phyloP scores from a whole-genome alignment of 2,888 invertebrate species.

The Melinopterus prodromus region DNA sequence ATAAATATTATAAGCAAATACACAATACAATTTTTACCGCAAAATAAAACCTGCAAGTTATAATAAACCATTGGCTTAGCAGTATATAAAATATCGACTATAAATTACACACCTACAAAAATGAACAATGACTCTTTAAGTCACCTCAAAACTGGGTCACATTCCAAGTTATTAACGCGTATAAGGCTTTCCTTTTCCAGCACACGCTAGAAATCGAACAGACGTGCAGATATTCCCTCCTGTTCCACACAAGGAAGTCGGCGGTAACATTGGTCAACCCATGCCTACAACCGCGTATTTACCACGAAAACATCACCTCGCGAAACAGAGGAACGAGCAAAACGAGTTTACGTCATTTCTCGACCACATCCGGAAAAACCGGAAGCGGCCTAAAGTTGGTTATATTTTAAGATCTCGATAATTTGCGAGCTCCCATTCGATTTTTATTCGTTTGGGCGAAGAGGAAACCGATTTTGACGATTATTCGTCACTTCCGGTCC shows the following conservation, averaged over 20 bases:
- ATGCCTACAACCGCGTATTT: background rate
- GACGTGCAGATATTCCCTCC: background rate
- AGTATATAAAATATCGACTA: background rate
- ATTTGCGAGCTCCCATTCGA: too few species aligned
- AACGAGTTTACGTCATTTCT: too few species aligned
- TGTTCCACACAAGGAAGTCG: background rate
- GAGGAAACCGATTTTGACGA: too few species aligned
- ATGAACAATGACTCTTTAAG: background rate
- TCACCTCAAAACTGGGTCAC: background rate
- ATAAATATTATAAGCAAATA: too few species aligned
- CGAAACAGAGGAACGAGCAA: too few species aligned
- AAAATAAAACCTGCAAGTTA: background rate
- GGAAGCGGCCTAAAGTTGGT: too few species aligned
- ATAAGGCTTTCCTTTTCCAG: constrained; percentile 4
- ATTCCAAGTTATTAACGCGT: background rate
- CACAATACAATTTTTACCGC: background rate
- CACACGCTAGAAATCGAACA: background rate
- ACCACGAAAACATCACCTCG: background rate
- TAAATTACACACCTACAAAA: background rate
- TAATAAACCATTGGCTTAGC: background rate
- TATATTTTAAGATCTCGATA: too few species aligned
- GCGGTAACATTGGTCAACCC: background rate
- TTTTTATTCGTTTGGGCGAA: too few species aligned
- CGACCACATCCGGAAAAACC: too few species aligned
- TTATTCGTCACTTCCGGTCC: too few species aligned